A percentile compares a stretch with the other conserved stretches of the same genome.
Evolutionary conservation across 2,113 vertebrate genomes (phyloP).

Genomic region (Mastomys coucha): DNA sequence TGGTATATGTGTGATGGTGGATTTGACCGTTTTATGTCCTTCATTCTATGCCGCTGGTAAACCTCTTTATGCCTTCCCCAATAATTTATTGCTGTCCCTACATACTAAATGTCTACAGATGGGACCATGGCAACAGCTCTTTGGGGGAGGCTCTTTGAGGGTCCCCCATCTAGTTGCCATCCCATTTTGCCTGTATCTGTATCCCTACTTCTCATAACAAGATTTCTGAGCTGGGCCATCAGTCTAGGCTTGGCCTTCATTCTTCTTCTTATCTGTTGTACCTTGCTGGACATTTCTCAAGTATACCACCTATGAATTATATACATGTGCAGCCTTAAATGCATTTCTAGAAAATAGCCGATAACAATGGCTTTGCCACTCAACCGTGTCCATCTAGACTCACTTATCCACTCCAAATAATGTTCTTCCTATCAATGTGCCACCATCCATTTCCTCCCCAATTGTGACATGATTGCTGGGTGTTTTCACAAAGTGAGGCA

Average conservation of each 20-base stretch:
- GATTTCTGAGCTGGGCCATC: conserved; percentile 21
- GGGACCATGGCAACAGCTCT: not conserved
- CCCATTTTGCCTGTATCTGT: not conserved
- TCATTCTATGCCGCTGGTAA: not conserved
- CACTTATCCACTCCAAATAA: conserved; percentile 28
- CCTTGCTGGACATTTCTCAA: conserved; percentile 43
- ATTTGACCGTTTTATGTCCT: not conserved
- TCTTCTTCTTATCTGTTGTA: conserved; percentile 6
- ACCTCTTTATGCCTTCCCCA: not conserved
- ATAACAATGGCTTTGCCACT: conserved; percentile 61
- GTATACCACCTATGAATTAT: conserved; percentile 59
- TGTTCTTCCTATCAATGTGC: not conserved
- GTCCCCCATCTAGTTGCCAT: not conserved
- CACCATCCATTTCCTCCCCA: conserved; percentile 48
- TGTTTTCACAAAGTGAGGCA: conserved; percentile 66
- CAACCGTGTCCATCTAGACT: conserved; percentile 6
- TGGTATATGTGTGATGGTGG: no score
- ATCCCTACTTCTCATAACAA: not conserved
- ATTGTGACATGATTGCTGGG: conserved; percentile 54
- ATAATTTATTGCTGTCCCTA: not conserved
- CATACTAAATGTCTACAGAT: not conserved
- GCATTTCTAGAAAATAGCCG: conserved; percentile 47
- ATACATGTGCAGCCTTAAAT: conserved; percentile 1
- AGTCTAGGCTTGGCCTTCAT: conserved; percentile 51
- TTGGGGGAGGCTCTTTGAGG: not conserved